Evolutionary conservation across 2,888 invertebrate species (phyloP).

Genomic region (Amphiduros pacificus): DNA sequence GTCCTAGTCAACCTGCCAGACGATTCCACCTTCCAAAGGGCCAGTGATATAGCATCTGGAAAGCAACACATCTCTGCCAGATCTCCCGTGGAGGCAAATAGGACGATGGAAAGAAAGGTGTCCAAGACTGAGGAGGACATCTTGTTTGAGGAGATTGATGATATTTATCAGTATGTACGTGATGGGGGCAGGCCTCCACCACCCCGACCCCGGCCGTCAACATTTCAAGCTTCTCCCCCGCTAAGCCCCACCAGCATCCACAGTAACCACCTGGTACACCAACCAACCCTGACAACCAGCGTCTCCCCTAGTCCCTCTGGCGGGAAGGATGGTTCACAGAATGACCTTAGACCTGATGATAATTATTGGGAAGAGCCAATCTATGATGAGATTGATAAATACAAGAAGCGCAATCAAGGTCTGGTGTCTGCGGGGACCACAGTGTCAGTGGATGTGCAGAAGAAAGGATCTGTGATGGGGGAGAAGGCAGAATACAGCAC

Average conservation of each 20-base stretch:
- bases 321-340: neutral
- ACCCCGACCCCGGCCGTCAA: constrained; percentile 34
- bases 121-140: constrained; percentile 71
- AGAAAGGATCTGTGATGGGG: too few species aligned
- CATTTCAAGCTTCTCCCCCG: neutral
- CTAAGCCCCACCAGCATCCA: neutral
- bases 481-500: neutral
- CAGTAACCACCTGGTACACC: neutral
- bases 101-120: neutral
- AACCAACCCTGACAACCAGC: neutral
- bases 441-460: neutral
- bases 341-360: constrained; percentile 35
- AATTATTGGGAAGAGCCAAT: constrained; percentile 56
- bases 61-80: neutral
- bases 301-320: neutral
- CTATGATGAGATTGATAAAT: constrained; percentile 43
- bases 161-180: constrained; percentile 92
- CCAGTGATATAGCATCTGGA: neutral
- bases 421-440: neutral
- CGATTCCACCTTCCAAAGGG: constrained; percentile 2
- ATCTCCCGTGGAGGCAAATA: neutral
- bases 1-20: constrained; percentile 48
- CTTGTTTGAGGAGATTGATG: constrained; percentile 82
- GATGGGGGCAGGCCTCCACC: constrained; percentile 84
- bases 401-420: too few species aligned